Conservation (phyloP, 2,888 invertebrate genomes). For the Megalurothrips usitatus region DNA sequence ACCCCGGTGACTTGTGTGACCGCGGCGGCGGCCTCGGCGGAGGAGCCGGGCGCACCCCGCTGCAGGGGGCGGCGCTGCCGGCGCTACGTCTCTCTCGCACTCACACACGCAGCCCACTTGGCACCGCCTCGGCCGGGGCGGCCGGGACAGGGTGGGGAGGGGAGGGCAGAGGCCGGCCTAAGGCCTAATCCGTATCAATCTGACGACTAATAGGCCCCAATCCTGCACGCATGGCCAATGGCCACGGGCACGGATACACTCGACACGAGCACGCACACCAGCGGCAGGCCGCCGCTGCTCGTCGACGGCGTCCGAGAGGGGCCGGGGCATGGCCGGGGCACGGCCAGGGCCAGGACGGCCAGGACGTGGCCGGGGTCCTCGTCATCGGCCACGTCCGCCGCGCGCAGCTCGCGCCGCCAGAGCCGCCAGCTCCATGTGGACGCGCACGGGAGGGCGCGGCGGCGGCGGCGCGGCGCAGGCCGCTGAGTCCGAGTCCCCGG, state of each 20-base stretch:
- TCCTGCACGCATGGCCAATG: conserved; percentile 7
- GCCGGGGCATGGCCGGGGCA: background rate
- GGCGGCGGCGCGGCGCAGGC: no score
- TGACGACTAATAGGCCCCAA: conserved; percentile 16
- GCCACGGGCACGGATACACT: no score
- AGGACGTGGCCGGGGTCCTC: background rate
- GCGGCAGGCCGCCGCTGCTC: no score
- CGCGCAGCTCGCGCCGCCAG: no score
- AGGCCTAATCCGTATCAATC: conserved; percentile 16
- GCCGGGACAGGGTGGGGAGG: background rate
- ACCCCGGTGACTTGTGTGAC: no score
- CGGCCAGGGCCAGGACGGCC: background rate
- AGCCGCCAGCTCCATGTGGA: no score
- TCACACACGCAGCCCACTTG: background rate
- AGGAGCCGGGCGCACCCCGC: no score
- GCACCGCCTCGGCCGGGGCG: background rate
- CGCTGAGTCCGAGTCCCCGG: background rate
- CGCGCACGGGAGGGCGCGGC: no score
- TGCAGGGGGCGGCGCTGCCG: no score
- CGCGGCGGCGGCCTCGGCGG: no score
- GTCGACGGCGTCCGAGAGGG: no score
- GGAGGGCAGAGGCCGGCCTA: background rate
- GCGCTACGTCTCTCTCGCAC: background rate
- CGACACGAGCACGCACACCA: no score
- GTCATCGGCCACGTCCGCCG: background rate